A percentile compares a stretch with the other conserved stretches of the same genome.
These are phyloP conservation scores for Macroramphosus scolopax DNA, from an alignment of 2,797 vertebrate species.

Conservation along the genomic window DNA sequence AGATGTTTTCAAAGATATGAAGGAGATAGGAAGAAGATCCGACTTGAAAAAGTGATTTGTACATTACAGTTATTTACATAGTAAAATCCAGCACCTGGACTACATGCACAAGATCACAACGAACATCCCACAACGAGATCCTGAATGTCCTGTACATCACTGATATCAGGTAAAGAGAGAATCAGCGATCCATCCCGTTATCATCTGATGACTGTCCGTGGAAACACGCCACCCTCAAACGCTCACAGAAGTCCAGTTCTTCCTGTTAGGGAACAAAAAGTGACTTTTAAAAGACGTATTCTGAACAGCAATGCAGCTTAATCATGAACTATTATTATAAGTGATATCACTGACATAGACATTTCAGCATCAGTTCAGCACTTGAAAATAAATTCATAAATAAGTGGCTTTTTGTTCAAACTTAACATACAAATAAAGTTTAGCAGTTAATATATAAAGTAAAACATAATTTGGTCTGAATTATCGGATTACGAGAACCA, in stretches of 20 bases:
- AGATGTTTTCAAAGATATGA: not conserved
- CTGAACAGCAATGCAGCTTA: too few relatives aligned
- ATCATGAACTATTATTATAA: too few relatives aligned
- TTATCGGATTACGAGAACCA: too few relatives aligned
- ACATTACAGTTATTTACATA: constrained; percentile 54
- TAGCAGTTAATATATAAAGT: too few relatives aligned
- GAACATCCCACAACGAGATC: not conserved
- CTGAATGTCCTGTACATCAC: constrained; percentile 10
- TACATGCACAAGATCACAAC: constrained; percentile 19
- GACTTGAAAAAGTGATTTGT: constrained; percentile 32
- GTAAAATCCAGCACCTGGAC: constrained; percentile 41
- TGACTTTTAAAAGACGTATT: too few relatives aligned
- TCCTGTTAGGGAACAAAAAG: constrained; percentile 72
- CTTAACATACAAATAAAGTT: too few relatives aligned
- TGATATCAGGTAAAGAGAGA: not conserved
- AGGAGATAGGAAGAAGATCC: constrained; percentile 7
- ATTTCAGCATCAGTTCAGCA: too few relatives aligned
- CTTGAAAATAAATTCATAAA: too few relatives aligned
- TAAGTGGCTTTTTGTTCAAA: too few relatives aligned
- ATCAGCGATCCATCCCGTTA: constrained; percentile 86
- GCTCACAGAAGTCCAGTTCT: constrained; percentile 87
- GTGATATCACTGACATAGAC: too few relatives aligned
- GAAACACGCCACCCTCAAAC: constrained; percentile 80
- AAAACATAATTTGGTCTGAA: too few relatives aligned
- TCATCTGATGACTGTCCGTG: constrained; percentile 72